A percentile compares a stretch with the other conserved stretches of the same genome.
phyloP scores from a whole-genome alignment of 2,113 vertebrate species.

The Scopus umbretta region DNA sequence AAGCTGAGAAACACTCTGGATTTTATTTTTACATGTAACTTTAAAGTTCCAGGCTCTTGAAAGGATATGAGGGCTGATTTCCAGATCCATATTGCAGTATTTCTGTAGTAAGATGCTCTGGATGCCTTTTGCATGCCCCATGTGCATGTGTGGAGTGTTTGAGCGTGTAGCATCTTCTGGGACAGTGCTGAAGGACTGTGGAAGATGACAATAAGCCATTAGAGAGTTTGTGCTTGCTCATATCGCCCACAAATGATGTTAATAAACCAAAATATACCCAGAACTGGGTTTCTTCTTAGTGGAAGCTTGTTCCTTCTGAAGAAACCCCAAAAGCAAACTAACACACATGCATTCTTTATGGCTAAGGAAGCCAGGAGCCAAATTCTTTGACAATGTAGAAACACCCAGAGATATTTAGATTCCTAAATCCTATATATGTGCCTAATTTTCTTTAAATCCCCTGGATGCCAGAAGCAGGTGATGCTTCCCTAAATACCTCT shows the following conservation, averaged over 20 bases:
- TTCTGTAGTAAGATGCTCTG: neutral
- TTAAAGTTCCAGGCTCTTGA: neutral
- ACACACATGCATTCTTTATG: neutral
- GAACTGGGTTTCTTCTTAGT: neutral
- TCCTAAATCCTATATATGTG: neutral
- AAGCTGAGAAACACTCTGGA: neutral
- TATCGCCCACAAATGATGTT: neutral
- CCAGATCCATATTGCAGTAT: neutral
- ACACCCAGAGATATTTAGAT: neutral
- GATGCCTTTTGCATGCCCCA: neutral
- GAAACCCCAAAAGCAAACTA: neutral
- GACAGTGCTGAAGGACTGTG: neutral
- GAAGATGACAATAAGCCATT: neutral
- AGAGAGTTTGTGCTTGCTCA: neutral
- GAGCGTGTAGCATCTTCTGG: neutral
- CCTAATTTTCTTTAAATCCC: neutral
- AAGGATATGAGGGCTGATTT: neutral
- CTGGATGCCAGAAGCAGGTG: neutral
- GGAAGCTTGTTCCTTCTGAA: neutral
- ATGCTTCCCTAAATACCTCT: neutral
- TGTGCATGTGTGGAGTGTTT: neutral
- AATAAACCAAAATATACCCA: neutral
- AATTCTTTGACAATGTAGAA: neutral
- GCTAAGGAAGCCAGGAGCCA: neutral
- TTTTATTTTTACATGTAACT: neutral